These are phyloP conservation scores for Narcine bancroftii DNA, from an alignment of 2,113 vertebrate species.

Conservation along the genomic window DNA sequence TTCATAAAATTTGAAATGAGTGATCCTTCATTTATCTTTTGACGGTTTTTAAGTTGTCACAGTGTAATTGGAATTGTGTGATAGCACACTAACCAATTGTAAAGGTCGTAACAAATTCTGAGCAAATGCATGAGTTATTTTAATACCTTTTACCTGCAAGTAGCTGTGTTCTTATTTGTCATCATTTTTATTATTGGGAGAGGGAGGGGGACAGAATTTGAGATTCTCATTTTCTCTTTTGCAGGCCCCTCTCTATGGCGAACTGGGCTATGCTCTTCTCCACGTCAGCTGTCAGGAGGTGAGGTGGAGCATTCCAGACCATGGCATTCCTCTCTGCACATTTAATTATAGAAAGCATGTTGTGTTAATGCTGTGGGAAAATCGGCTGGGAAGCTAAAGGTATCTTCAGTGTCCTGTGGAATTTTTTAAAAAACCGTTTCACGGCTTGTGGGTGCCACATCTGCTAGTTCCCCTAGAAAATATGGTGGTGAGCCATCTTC, in stretches of 20 bases:
- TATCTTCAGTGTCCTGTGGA: not conserved
- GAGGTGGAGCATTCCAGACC: not conserved
- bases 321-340: not conserved
- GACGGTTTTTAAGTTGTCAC: not conserved
- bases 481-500: too few relatives aligned
- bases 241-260: slow-evolving; percentile 7
- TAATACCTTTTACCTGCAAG: too few relatives aligned
- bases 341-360: not conserved
- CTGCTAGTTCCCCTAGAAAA: too few relatives aligned
- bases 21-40: not conserved
- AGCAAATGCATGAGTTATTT: not conserved
- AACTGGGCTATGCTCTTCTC: slow-evolving; percentile 23
- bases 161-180: not conserved
- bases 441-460: too few relatives aligned
- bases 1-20: not conserved
- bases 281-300: slow-evolving; percentile 26
- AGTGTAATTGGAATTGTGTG: not conserved
- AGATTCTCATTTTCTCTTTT: slow-evolving; percentile 22
- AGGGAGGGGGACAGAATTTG: slow-evolving; percentile 22
- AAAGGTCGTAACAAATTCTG: not conserved
- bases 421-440: too few relatives aligned
- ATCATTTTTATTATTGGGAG: not conserved
- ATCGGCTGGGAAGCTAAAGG: not conserved
- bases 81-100: not conserved
- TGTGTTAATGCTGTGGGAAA: not conserved